A percentile compares a stretch with the other conserved stretches of the same genome.
These are phyloP conservation scores for Pristionchus maxplancki DNA, from an alignment of 2,888 invertebrate genomes.

Conservation along the genomic window DNA sequence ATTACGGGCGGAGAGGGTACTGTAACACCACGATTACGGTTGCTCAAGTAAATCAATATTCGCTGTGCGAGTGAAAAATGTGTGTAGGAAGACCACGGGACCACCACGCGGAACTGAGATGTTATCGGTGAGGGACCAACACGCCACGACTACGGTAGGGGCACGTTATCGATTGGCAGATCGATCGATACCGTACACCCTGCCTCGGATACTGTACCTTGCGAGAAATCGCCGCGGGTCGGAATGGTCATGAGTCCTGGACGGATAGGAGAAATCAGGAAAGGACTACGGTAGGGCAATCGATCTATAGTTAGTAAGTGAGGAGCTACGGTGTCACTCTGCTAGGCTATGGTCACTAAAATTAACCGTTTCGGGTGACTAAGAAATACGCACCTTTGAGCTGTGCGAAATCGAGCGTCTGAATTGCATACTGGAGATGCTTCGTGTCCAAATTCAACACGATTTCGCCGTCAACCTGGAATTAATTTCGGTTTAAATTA, in stretches of 20 bases:
- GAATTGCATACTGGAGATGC: conserved; percentile 90
- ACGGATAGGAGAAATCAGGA: neutral
- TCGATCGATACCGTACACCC: conserved; percentile 28
- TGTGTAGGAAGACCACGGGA: neutral
- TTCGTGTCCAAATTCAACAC: conserved; percentile 94
- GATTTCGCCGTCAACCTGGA: conserved; percentile 85
- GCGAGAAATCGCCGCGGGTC: conserved; percentile 47
- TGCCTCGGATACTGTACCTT: conserved; percentile 24
- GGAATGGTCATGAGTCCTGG: conserved; percentile 29
- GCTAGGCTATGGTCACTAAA: neutral
- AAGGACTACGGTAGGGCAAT: conserved; percentile 28
- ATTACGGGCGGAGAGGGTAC: conserved; percentile 93
- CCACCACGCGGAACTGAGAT: neutral
- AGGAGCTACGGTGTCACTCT: conserved; percentile 12
- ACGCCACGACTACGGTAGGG: conserved; percentile 42
- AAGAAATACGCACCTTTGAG: conserved; percentile 91
- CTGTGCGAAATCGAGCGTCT: conserved; percentile 95
- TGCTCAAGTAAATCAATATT: neutral
- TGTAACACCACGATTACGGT: conserved; percentile 79
- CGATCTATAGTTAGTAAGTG: neutral
- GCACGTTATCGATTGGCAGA: conserved; percentile 33
- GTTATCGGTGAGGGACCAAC: neutral
- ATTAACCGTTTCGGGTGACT: too few relatives aligned
- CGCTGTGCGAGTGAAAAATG: conserved; percentile 15
- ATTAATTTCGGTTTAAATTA: too few relatives aligned